Evolutionary conservation across 2,113 vertebrate genomes (phyloP), one percentile per base, ranked within the genome.

Genomic region (Beaufortia kweichowensis): DNA sequence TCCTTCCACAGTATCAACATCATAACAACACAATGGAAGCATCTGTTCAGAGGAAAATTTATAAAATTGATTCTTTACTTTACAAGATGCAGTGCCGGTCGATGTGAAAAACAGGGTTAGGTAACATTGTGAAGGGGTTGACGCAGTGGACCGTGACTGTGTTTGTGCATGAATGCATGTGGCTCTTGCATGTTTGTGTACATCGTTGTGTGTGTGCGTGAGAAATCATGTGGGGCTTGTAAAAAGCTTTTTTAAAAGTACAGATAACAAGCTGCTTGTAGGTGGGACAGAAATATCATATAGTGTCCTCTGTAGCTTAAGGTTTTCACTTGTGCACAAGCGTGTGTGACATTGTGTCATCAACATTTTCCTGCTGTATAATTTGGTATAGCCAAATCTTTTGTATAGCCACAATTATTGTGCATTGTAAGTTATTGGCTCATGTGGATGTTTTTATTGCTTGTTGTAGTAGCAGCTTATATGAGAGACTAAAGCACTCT

Each of bases 41-140:
- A 82, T 76, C 66, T 82, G 81, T 48, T 64, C 21, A 39, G 29
- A 55, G 73, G 56, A 69, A 69, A 68, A 56, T 69, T 74, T 5
- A 23, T 14, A 3, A 70, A 70, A 70, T 48, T 70, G 48, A 28
- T 43, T 50, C 43, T 48, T 48, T 67, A 66, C 24, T 50, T 41
- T 24, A 19, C 35, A 43, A 6, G 12, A 56, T 17, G 21, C 67
- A 56, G 31, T 56, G n/a, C n/a, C 35, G n/a, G 19, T 5, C 21
- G 66, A 31, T 53, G 53, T 17, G 48, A 56, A 56, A n/a, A 70
- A 70, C 48, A 19, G n/a, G 41, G 63, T 81, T 61, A 75, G 29
- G 26, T 33, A 61, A 35, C 55, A 19, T 12, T 24, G 31, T 4
- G 15, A 57, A 69, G 57, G 33, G 61, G 65, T 26, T 41, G 65